Percentiles rank a stretch among this genome's conserved stretches.
Evolutionary conservation across 2,888 invertebrate genomes (phyloP).

Genomic region (Chymomyza procnemis): DNA sequence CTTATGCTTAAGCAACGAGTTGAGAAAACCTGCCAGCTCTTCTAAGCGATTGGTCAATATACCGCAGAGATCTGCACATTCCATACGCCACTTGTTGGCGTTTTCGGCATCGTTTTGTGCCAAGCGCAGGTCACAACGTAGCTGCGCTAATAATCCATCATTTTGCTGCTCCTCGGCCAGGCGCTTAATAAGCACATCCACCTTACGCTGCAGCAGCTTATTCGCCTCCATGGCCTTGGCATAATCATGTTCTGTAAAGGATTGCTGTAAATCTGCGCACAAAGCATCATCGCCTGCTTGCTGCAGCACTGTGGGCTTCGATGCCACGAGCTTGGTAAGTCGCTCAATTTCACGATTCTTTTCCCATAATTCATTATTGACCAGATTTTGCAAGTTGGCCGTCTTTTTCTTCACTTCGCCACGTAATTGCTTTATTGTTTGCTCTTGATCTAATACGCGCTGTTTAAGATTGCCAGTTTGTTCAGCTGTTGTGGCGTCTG

Average conservation of each 20-base stretch:
- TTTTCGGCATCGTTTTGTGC: slow-evolving; percentile 69
- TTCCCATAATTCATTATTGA: slow-evolving; percentile 81
- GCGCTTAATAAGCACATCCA: slow-evolving; percentile 72
- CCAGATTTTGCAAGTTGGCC: slow-evolving; percentile 78
- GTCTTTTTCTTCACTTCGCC: slow-evolving; percentile 76
- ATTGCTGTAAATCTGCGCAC: slow-evolving; percentile 64
- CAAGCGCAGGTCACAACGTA: slow-evolving; percentile 65
- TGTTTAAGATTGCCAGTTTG: slow-evolving; percentile 50
- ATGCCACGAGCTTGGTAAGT: slow-evolving; percentile 75
- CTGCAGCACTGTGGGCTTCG: slow-evolving; percentile 21
- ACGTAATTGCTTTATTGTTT: slow-evolving; percentile 81
- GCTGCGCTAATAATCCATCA: slow-evolving; percentile 53
- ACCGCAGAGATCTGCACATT: slow-evolving; percentile 75
- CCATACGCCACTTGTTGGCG: slow-evolving; percentile 74
- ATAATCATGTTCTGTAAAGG: slow-evolving; percentile 74
- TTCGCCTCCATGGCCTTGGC: slow-evolving; percentile 73
- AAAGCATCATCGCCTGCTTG: slow-evolving; percentile 34
- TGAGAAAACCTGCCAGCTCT: slow-evolving; percentile 82
- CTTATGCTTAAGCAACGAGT: slow-evolving; percentile 81
- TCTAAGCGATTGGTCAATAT: slow-evolving; percentile 81
- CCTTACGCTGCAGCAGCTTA: slow-evolving; percentile 74
- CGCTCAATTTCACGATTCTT: slow-evolving; percentile 81
- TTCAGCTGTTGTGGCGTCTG: slow-evolving; percentile 69
- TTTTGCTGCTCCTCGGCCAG: slow-evolving; percentile 58
- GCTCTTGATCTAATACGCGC: slow-evolving; percentile 79